These are phyloP conservation scores for Drosophila sucinea DNA, from an alignment of 1,140 invertebrate genomes.

Conservation along the genomic window DNA sequence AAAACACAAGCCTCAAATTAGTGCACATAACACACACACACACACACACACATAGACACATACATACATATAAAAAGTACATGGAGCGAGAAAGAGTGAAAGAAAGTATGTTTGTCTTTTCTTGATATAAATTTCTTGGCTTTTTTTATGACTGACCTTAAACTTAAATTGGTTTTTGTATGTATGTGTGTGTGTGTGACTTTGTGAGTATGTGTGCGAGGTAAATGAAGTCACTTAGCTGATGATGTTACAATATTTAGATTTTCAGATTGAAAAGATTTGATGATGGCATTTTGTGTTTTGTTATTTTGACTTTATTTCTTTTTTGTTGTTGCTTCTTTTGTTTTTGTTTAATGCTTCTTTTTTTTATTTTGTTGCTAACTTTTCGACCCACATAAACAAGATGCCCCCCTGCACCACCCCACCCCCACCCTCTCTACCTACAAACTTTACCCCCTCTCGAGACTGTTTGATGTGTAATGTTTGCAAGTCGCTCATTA, in stretches of 20 bases:
- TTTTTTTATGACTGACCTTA: constrained; percentile 43
- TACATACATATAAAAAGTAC: not conserved
- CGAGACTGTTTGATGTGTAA: constrained; percentile 73
- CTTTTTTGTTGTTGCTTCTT: constrained; percentile 16
- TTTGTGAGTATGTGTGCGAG: constrained; percentile 12
- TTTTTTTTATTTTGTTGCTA: constrained; percentile 25
- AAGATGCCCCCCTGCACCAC: constrained; percentile 19
- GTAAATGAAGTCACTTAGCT: constrained; percentile 57
- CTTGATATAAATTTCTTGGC: constrained; percentile 17
- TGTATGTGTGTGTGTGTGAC: not conserved
- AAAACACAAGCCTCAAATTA: constrained; percentile 80
- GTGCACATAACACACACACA: constrained; percentile 39
- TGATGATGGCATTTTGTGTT: constrained; percentile 42
- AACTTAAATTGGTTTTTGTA: constrained; percentile 48
- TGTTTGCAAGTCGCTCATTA: constrained; percentile 77
- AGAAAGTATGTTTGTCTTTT: constrained; percentile 27
- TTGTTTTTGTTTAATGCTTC: constrained; percentile 10
- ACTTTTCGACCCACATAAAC: constrained; percentile 60
- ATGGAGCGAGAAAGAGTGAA: not conserved
- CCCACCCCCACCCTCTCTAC: too few species aligned
- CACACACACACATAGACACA: constrained; percentile 3
- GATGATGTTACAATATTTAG: constrained; percentile 67
- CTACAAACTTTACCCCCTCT: constrained; percentile 11
- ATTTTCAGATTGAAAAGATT: constrained; percentile 51
- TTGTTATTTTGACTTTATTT: constrained; percentile 39